These are phyloP conservation scores for Liolophura sinensis DNA, from an alignment of 1,140 invertebrate genomes.

Conservation along the genomic window DNA sequence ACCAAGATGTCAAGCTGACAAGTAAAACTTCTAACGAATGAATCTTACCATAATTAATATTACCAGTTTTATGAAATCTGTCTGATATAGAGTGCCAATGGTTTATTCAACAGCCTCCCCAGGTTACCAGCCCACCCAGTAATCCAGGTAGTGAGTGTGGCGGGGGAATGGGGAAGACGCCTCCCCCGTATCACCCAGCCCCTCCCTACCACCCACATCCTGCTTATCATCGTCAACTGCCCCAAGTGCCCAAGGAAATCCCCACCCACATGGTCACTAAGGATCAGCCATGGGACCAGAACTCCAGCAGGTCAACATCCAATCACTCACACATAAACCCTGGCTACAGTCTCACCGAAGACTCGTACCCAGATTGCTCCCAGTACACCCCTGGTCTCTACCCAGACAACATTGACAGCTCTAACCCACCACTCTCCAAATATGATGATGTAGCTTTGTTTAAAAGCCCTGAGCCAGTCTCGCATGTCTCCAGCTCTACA, in stretches of 20 bases:
- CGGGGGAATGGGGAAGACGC: slow-evolving; percentile 7
- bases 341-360: slow-evolving; percentile 16
- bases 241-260: slow-evolving; percentile 25
- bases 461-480: slow-evolving; percentile 44
- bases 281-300: slow-evolving; percentile 22
- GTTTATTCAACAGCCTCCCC: too few species aligned
- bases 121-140: too few species aligned
- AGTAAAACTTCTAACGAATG: too few species aligned
- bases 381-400: neutral
- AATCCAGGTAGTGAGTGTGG: too few species aligned
- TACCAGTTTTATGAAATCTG: too few species aligned
- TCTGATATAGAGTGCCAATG: too few species aligned
- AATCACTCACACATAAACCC: neutral
- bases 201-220: slow-evolving; percentile 35
- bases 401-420: neutral
- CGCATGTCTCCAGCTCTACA: slow-evolving; percentile 54
- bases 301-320: slow-evolving; percentile 9
- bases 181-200: slow-evolving; percentile 34
- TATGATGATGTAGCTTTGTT: slow-evolving; percentile 49
- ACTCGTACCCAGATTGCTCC: slow-evolving; percentile 11
- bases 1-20: too few species aligned
- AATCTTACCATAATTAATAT: too few species aligned
- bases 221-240: slow-evolving; percentile 24
- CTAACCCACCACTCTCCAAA: slow-evolving; percentile 4
- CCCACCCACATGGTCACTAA: slow-evolving; percentile 29